Evolutionary conservation across 2,888 invertebrate genomes (phyloP), one percentile per base, ranked within the genome.

Genomic region (Lasioglossum villosulum): DNA sequence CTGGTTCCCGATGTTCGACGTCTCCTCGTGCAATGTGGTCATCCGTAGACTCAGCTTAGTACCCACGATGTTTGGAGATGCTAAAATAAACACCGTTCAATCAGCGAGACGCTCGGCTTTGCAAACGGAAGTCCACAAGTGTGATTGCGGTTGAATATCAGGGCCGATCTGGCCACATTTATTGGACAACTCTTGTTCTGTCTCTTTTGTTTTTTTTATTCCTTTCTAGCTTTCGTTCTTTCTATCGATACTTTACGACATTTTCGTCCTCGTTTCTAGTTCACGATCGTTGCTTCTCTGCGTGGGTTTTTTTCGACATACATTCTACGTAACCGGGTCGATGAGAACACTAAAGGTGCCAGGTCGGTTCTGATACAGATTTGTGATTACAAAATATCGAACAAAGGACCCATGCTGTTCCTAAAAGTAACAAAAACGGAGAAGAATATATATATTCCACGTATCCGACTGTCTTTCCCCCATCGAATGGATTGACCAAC

Each of bases 1-100:
- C 71, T 94, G 93, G 85, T 94, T 94, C 0, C 93, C 92, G 16
- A 90, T 86, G 84, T 94, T 94, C 52, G 93, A 93, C 45, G 94
- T 94, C 95, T 99, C 99, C 95, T 99, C 99, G 93, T 98, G 98
- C 71, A 99, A 95, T 0, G 99, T 99, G 75, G 98, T 98, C 98
- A 99, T 98, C 73, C 99, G 97, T 92, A 98, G 96, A 72, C 98
- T 97, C 92, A 98, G 95, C 95, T 99, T 98, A 88, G 97, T 97
- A 91, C 97, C 97, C 80, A 94, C 94, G 80, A 96, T 96, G 89
- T 98, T 98, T 70, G 98, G 98, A 66, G 98, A 98, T 91, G 98
- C 98, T 97, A 95, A 88, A 96, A 93, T 68, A 73, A 86, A 85
- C 30, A 79, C 14, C 23, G 56, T 78, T 59, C 63, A 30, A 34